A percentile compares a stretch with the other conserved stretches of the same genome.
Conservation (phyloP, 1,140 invertebrate species). For the Diachasmimorpha longicaudata region DNA sequence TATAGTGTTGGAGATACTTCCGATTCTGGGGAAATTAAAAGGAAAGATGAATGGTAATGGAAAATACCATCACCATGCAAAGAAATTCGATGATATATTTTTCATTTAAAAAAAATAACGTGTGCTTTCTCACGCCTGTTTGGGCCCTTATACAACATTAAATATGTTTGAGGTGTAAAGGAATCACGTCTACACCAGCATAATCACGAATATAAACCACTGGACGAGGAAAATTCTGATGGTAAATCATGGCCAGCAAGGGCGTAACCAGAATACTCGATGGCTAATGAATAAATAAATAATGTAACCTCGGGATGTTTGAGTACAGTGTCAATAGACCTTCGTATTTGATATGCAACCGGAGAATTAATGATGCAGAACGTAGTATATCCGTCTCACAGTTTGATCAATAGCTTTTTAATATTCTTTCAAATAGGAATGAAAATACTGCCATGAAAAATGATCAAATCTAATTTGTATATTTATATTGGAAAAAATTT, state of each 20-base stretch:
- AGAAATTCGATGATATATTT: neutral
- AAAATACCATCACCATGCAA: neutral
- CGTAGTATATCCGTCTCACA: neutral
- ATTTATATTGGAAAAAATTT: too few relatives aligned
- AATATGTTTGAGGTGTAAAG: conserved; percentile 46
- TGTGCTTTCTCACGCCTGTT: too few relatives aligned
- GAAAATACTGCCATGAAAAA: too few relatives aligned
- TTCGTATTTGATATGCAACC: neutral
- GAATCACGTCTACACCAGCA: conserved; percentile 64
- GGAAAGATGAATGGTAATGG: neutral
- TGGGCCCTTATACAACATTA: too few relatives aligned
- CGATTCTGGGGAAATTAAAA: neutral
- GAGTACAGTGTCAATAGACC: neutral
- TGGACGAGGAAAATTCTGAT: conserved; percentile 56
- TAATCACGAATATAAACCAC: conserved; percentile 64
- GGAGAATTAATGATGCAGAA: neutral
- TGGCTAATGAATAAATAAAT: conserved; percentile 5
- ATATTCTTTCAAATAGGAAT: too few relatives aligned
- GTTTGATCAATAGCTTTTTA: conserved; percentile 11
- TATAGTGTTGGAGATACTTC: neutral
- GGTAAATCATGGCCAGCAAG: conserved; percentile 33
- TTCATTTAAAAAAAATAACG: neutral
- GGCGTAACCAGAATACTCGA: neutral
- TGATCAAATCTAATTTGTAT: too few relatives aligned
- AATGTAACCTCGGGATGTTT: neutral